A percentile compares a stretch with the other conserved stretches of the same genome.
phyloP scores from a whole-genome alignment of 2,797 vertebrate species.

The Pygocentrus nattereri region DNA sequence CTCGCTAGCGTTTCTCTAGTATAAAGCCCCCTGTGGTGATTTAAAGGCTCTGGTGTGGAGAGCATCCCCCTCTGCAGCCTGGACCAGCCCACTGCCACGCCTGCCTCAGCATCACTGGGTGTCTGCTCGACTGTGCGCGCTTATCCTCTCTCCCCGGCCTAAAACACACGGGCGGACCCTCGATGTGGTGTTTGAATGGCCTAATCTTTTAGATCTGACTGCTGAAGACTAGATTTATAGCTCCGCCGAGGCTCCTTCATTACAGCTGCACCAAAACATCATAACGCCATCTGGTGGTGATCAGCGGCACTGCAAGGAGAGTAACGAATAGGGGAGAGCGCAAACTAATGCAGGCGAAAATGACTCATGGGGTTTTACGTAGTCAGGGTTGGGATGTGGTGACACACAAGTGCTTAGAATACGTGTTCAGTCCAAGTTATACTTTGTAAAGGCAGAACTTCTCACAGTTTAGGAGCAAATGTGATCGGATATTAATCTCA shows the following conservation, averaged over 20 bases:
- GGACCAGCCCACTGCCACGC: constrained; percentile 83
- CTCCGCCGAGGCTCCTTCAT: not conserved
- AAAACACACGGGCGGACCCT: not conserved
- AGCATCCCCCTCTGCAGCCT: constrained; percentile 60
- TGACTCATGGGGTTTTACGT: too few relatives aligned
- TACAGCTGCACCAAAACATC: not conserved
- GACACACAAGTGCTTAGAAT: too few relatives aligned
- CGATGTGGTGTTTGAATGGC: too few relatives aligned
- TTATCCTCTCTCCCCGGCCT: not conserved
- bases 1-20: not conserved
- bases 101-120: constrained; percentile 62
- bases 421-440: too few relatives aligned
- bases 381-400: too few relatives aligned
- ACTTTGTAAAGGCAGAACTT: too few relatives aligned
- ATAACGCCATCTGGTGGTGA: not conserved
- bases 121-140: not conserved
- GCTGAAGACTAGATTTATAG: not conserved
- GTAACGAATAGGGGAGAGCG: too few relatives aligned
- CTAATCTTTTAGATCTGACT: not conserved
- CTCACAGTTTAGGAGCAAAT: too few relatives aligned
- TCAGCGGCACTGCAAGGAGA: not conserved
- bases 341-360: too few relatives aligned
- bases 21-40: constrained; percentile 17
- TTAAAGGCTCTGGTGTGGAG: constrained; percentile 12
- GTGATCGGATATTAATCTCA: too few relatives aligned